Evolutionary conservation across 1,140 invertebrate genomes (phyloP), one percentile per base, ranked within the genome.

Genomic region (Aphelinus certus): DNA sequence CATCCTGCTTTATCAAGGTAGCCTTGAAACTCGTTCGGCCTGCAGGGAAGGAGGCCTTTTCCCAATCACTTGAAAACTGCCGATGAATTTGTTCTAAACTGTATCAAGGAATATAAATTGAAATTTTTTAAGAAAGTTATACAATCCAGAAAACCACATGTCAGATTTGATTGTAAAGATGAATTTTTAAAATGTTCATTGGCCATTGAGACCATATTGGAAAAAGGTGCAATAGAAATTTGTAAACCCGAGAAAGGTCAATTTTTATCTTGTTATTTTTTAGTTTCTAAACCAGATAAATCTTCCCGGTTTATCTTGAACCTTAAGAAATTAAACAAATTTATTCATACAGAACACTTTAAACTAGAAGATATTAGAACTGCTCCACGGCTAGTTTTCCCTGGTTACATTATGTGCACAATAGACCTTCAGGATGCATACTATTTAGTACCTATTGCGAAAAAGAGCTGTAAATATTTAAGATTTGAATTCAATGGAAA

Each of bases 71-170:
- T 3, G 51, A 63, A 75, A 57, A 77, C 77, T 26, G 76, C 77
- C 0, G 66, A 73, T 47, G 67, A 64, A 42, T 76, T 77, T 65
- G 61, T 79, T 43, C 58, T 79, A 10, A 10, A 70, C 62, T 76
- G 71, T 57, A 63, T 79, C n/a, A 69, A n/a, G 7, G 76, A 76
- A 2, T 72, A 76, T 61, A 79, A 77, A 76, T 73, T 80, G 9
- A 53, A 57, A 56, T 78, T 79, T 66, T 7, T 3, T 3, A 62
- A 58, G 7, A 67, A 64, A 73, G 55, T 71, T 51, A 5, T 2
- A 4, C 49, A 65, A 7, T 0, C 7, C 1, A 26, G 2, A 51
- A 2, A 26, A 2, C 63, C 63, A 1, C 7, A 7, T 7, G 48
- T 42, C 6, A 65, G 9, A 7, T 3, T 43, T 5, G 45, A 0